phyloP scores from a whole-genome alignment of 2,113 vertebrate species.

The Cepphus grylle region DNA sequence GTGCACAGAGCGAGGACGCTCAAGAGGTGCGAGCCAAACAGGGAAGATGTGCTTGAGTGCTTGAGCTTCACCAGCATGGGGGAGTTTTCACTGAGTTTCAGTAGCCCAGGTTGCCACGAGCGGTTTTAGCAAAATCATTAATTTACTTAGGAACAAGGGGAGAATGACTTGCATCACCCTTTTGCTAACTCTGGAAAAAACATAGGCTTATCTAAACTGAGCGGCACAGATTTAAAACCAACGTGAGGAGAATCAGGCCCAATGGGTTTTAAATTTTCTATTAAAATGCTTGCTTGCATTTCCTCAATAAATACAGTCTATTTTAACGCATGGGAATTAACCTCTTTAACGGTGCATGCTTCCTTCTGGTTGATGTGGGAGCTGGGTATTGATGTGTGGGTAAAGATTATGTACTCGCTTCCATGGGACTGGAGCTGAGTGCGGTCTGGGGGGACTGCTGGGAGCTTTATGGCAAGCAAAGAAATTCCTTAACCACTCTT shows the following conservation, averaged over 20 bases:
- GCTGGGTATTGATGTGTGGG: constrained; percentile 39
- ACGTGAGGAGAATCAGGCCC: background rate
- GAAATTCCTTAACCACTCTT: constrained; percentile 52
- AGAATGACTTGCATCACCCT: background rate
- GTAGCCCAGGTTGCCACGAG: background rate
- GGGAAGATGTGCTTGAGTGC: background rate
- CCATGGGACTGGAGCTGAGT: constrained; percentile 54
- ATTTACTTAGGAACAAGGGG: background rate
- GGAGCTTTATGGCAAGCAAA: constrained; percentile 59
- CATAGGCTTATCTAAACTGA: background rate
- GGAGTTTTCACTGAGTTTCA: background rate
- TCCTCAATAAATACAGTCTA: constrained; percentile 35
- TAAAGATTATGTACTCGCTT: constrained; percentile 60
- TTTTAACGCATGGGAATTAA: constrained; percentile 24
- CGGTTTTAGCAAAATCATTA: background rate
- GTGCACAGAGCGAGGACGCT: rapidly evolving
- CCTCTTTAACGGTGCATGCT: constrained; percentile 47
- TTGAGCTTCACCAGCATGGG: background rate
- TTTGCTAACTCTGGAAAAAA: background rate
- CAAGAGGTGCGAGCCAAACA: background rate
- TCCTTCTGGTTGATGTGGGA: constrained; percentile 51
- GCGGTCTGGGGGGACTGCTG: constrained; percentile 34
- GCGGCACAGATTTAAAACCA: background rate
- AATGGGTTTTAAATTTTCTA: constrained; percentile 40
- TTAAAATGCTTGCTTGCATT: constrained; percentile 56